Evolutionary conservation across 2,888 invertebrate species (phyloP).

Genomic region (Aphidoletes aphidimyza): DNA sequence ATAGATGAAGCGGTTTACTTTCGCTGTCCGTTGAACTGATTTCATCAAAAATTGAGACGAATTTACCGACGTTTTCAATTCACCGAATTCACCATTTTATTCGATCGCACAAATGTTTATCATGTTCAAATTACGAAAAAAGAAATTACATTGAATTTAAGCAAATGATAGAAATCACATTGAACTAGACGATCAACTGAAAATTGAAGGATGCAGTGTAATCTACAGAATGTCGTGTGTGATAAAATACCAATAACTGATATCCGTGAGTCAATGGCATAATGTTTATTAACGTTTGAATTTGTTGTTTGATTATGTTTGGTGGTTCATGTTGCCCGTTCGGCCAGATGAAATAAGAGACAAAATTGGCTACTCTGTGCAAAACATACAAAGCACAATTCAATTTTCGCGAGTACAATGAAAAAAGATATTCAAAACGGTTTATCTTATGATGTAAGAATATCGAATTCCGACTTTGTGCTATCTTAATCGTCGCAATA

Average conservation of each 20-base stretch:
- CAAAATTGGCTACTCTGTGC: too few species aligned
- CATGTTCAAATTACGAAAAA: slow-evolving; percentile 11
- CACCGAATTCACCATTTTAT: too few species aligned
- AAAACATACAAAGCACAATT: too few species aligned
- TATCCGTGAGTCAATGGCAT: slow-evolving; percentile 59
- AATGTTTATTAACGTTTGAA: background rate
- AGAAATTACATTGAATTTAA: background rate
- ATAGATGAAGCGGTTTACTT: too few species aligned
- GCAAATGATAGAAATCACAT: background rate
- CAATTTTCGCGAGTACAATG: too few species aligned
- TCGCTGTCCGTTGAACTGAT: too few species aligned
- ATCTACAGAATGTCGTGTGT: slow-evolving; percentile 60
- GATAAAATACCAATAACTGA: slow-evolving; percentile 61
- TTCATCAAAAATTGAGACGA: too few species aligned
- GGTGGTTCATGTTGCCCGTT: too few species aligned
- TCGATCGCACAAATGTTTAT: too few species aligned
- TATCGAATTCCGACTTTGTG: background rate
- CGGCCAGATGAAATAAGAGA: too few species aligned
- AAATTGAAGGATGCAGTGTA: slow-evolving; percentile 60
- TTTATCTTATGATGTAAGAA: slow-evolving; percentile 23
- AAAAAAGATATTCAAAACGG: background rate
- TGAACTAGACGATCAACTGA: background rate
- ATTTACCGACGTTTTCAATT: too few species aligned
- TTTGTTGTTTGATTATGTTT: background rate
- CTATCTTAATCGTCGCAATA: background rate